Conservation (phyloP, 2,888 invertebrate genomes). For the Himalopsyche tibetana region DNA sequence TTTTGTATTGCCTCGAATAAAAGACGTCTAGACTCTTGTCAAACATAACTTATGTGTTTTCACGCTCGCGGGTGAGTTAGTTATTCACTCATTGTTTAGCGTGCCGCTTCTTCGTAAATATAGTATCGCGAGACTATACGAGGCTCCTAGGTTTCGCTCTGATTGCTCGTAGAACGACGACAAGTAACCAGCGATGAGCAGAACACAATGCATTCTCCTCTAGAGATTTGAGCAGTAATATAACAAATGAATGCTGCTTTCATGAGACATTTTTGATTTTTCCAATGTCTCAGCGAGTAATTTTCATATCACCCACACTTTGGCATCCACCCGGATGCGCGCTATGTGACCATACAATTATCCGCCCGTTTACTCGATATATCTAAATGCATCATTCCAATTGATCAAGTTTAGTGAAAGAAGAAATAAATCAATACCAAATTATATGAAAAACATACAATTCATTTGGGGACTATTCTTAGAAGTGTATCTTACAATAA, state of each 20-base stretch:
- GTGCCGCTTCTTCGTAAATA: slow-evolving; percentile 1
- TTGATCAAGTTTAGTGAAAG: no score
- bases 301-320: no score
- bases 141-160: not conserved
- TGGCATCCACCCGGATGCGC: no score
- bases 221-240: not conserved
- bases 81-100: slow-evolving; percentile 49
- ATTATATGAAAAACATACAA: no score
- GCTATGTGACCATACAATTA: no score
- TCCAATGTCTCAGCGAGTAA: no score
- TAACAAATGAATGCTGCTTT: not conserved
- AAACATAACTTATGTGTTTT: slow-evolving; percentile 57
- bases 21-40: slow-evolving; percentile 59
- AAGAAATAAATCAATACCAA: no score
- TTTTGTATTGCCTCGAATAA: slow-evolving; percentile 52
- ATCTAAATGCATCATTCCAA: no score
- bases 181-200: not conserved
- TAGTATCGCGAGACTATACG: not conserved
- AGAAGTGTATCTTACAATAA: no score
- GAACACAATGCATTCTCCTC: not conserved
- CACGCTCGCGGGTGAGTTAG: slow-evolving; percentile 51
- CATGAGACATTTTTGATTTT: no score
- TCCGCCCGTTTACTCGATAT: no score
- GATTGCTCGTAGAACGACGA: not conserved
- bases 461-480: no score